Evolutionary conservation across 2,888 invertebrate genomes (phyloP).

Genomic region (Rhogogaster chlorosoma): DNA sequence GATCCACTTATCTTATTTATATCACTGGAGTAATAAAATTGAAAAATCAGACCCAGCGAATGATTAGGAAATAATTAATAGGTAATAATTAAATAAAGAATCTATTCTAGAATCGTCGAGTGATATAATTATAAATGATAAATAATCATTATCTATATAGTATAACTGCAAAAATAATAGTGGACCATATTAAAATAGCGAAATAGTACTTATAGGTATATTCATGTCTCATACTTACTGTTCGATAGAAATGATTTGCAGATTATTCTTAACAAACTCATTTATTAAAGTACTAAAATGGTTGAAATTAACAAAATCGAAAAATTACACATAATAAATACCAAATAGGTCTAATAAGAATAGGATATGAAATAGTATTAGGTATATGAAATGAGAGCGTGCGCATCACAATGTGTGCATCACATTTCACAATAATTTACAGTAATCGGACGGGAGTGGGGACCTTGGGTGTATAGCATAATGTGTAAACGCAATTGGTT

Average conservation of each 20-base stretch:
- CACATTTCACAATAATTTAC: slow-evolving; percentile 14
- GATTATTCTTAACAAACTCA: slow-evolving; percentile 41
- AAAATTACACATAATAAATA: slow-evolving; percentile 45
- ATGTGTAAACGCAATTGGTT: slow-evolving; percentile 12
- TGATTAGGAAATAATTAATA: neutral
- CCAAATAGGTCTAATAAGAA: slow-evolving; percentile 25
- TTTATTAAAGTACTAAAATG: slow-evolving; percentile 46
- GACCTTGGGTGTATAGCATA: slow-evolving; percentile 19
- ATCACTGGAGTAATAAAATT: neutral
- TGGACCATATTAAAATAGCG: neutral
- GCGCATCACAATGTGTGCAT: neutral
- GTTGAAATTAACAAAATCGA: slow-evolving; percentile 41
- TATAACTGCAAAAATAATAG: neutral
- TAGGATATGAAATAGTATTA: slow-evolving; percentile 39
- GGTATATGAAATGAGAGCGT: slow-evolving; percentile 21
- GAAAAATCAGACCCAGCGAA: neutral
- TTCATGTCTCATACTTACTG: neutral
- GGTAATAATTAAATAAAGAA: neutral
- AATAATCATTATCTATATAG: neutral
- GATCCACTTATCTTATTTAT: neutral
- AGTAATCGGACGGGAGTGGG: slow-evolving; percentile 23
- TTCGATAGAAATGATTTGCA: slow-evolving; percentile 33
- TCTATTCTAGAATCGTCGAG: neutral
- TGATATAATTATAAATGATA: neutral
- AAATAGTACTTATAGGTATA: neutral